These are phyloP conservation scores for Polyommatus icarus DNA, from an alignment of 2,888 invertebrate species.

Conservation along the genomic window DNA sequence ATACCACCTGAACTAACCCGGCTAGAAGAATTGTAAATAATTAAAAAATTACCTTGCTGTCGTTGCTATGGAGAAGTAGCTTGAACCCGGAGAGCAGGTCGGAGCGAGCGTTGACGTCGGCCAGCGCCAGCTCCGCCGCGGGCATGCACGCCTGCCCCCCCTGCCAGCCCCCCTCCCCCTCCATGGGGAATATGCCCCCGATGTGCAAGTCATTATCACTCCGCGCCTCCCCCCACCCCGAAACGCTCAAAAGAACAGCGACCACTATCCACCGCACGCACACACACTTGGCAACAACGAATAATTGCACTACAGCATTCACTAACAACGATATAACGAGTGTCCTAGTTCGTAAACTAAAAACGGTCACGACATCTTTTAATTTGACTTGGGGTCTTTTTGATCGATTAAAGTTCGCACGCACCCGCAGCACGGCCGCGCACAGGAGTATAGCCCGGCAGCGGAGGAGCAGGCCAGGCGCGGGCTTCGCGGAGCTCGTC, in stretches of 20 bases:
- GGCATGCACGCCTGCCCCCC: conserved; percentile 99
- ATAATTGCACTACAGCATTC: conserved; percentile 75
- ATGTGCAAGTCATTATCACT: conserved; percentile 92
- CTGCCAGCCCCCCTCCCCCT: conserved; percentile 98
- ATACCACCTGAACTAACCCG: too few species aligned
- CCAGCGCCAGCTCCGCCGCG: conserved; percentile 96
- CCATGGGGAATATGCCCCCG: conserved; percentile 99
- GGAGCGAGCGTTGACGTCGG: conserved; percentile 94
- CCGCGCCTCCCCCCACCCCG: conserved; percentile 63
- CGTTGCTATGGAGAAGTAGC: conserved; percentile 95
- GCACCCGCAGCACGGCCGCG: conserved; percentile 57
- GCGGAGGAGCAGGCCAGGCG: conserved; percentile 76
- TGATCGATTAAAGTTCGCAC: conserved; percentile 71
- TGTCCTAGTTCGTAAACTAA: conserved; percentile 72
- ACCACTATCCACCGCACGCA: conserved; percentile 53
- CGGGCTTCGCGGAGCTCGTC: conserved; percentile 63
- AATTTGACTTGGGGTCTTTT: conserved; percentile 78
- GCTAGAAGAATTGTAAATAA: background rate
- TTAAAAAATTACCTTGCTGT: conserved; percentile 90
- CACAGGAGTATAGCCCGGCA: conserved; percentile 63
- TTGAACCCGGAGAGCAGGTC: conserved; percentile 95
- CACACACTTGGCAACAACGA: conserved; percentile 73
- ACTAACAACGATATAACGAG: conserved; percentile 71
- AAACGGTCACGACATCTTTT: conserved; percentile 62
- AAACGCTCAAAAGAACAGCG: conserved; percentile 60